phyloP scores from a whole-genome alignment of 1,140 invertebrate species.

The Zaprionus nigranus region DNA sequence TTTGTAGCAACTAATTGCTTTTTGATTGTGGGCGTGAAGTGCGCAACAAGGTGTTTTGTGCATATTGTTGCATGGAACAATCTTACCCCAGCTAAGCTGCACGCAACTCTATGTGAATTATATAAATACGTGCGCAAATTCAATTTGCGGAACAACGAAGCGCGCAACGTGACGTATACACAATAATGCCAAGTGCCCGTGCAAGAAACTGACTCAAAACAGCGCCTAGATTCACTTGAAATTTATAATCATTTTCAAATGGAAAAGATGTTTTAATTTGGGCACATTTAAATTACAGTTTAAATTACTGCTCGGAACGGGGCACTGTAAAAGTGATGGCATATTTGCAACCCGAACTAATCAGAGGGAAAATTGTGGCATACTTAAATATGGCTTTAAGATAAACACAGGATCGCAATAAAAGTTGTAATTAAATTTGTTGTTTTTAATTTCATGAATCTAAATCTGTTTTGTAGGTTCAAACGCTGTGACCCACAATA shows the following conservation, averaged over 20 bases:
- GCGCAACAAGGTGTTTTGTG: not conserved
- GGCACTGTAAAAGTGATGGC: too few species aligned
- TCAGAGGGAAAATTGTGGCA: not conserved
- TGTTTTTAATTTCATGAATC: conserved; percentile 30
- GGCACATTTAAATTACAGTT: not conserved
- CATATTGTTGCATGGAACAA: not conserved
- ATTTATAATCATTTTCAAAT: not conserved
- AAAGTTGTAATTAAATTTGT: conserved; percentile 29
- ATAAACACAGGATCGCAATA: conserved; percentile 1
- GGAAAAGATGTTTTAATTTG: not conserved
- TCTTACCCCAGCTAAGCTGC: not conserved
- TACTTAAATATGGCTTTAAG: not conserved
- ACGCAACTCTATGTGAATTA: not conserved
- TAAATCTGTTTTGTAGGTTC: conserved; percentile 3
- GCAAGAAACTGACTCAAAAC: not conserved
- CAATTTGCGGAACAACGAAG: conserved; percentile 14
- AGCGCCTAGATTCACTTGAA: not conserved
- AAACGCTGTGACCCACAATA: conserved; percentile 8
- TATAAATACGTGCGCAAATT: conserved; percentile 10
- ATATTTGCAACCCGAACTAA: not conserved
- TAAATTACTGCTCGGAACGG: not conserved
- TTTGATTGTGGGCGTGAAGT: conserved; percentile 3
- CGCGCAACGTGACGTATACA: conserved; percentile 20
- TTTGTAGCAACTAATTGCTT: conserved; percentile 22
- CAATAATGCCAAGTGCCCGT: not conserved